Evolutionary conservation across 1,140 invertebrate genomes (phyloP), one percentile per base, ranked within the genome.

Genomic region (Macrotrachela quadricornifera): DNA sequence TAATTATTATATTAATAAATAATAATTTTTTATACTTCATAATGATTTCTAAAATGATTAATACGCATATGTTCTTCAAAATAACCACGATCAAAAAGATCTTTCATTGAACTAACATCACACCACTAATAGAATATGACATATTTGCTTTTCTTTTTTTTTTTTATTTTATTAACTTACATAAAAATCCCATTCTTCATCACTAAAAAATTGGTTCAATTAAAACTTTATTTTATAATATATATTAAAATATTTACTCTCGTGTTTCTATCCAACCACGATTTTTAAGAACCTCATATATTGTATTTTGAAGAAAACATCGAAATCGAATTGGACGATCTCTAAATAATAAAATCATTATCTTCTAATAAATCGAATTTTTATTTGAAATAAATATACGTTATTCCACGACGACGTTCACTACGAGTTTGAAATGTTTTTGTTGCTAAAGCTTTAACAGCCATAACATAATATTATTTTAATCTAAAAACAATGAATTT

Each of bases 21-120:
- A 41, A 16, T 15, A 30, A 21, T 10, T n/a, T 42, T 1, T n/a
- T 30, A 14, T 60, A 68, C 66, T 62, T 74, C 72, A 61, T 69
- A 73, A 57, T 74, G 71, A 56, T 74, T 74, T 46, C 72, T 58
- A 53, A 73, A 74, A 56, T 74, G 72, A 51, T 70, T 68, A 36
- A 74, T 70, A 56, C 66, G 63, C 57, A 71, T 66, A 47, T 71
- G 64, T 59, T 73, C 72, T 50, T 70, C 63, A 30, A 74, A 62
- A 56, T 71, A 72, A 50, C 64, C 66, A 42, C 67, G 63, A 57
- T 73, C 71, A 58, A 71, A 74, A 49, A 65, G 66, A 44, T 67
- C 63, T 54, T 67, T 66, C 51, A 74, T 65, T 70, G 70, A 73
- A 55, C 70, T 68, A 38, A 70, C 54, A 50, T 72, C 71, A 58